These are phyloP conservation scores for Zonotrichia leucophrys DNA, from an alignment of 2,113 vertebrate species.

Conservation along the genomic window DNA sequence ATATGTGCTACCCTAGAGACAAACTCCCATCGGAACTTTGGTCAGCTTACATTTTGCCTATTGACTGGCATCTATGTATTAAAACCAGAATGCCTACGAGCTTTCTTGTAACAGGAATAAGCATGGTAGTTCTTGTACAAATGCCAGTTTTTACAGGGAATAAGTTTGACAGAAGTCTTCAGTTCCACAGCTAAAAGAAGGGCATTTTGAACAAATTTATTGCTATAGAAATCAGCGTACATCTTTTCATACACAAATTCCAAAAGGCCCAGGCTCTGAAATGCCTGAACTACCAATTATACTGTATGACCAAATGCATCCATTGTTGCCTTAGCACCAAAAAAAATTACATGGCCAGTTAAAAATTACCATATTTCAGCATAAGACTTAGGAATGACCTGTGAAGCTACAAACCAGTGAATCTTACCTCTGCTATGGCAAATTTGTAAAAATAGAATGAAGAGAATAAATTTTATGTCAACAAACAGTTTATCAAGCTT, in stretches of 20 bases:
- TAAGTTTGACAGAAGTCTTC: neutral
- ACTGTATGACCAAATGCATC: neutral
- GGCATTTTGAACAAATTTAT: neutral
- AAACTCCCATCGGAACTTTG: neutral
- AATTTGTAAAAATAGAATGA: neutral
- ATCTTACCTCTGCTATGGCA: neutral
- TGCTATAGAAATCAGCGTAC: neutral
- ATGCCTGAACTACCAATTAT: neutral
- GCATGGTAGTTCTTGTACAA: neutral
- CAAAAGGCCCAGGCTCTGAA: neutral
- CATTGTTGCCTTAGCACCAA: neutral
- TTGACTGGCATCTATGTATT: fast-evolving
- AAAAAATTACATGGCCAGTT: neutral
- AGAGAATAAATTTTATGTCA: neutral
- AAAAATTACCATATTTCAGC: neutral
- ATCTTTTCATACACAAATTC: neutral
- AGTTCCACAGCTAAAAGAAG: neutral
- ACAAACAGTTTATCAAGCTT: neutral
- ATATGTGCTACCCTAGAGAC: neutral
- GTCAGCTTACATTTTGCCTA: neutral
- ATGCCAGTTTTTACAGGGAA: neutral
- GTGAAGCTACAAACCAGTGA: neutral
- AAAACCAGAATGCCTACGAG: neutral
- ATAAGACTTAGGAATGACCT: neutral
- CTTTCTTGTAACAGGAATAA: neutral